Conservation (phyloP, 1,140 invertebrate genomes). For the Delia radicum region DNA sequence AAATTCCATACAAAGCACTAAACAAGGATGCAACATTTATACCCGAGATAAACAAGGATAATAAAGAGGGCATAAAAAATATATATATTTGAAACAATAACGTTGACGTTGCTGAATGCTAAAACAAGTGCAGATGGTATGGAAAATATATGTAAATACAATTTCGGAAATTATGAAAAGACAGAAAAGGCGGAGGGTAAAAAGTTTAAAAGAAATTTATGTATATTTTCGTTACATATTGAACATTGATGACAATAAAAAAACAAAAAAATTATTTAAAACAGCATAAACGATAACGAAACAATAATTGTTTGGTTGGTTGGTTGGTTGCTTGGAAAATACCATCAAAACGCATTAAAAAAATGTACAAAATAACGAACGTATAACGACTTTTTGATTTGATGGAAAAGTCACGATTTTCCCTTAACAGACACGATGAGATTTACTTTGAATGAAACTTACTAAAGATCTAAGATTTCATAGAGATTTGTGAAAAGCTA, state of each 20-base stretch:
- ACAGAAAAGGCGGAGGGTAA: background rate
- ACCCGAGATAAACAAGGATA: background rate
- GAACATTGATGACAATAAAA: background rate
- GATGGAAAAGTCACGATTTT: constrained; percentile 20
- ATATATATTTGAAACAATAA: background rate
- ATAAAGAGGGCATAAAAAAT: background rate
- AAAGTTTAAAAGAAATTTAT: background rate
- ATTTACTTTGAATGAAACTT: background rate
- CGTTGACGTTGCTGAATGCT: background rate
- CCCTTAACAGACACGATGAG: background rate
- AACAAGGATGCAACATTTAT: background rate
- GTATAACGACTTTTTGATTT: constrained; percentile 7
- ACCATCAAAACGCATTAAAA: background rate
- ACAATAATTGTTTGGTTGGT: background rate
- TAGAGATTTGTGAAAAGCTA: background rate
- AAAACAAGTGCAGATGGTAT: constrained; percentile 2
- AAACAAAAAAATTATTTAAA: background rate
- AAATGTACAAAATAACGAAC: background rate
- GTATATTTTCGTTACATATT: background rate
- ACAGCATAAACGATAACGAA: background rate
- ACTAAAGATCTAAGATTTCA: background rate
- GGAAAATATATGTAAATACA: background rate
- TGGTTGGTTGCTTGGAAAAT: background rate
- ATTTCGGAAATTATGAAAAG: background rate
- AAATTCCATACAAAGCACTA: background rate